Conservation (phyloP, 2,888 invertebrate species). For the Aethes cnicana region DNA sequence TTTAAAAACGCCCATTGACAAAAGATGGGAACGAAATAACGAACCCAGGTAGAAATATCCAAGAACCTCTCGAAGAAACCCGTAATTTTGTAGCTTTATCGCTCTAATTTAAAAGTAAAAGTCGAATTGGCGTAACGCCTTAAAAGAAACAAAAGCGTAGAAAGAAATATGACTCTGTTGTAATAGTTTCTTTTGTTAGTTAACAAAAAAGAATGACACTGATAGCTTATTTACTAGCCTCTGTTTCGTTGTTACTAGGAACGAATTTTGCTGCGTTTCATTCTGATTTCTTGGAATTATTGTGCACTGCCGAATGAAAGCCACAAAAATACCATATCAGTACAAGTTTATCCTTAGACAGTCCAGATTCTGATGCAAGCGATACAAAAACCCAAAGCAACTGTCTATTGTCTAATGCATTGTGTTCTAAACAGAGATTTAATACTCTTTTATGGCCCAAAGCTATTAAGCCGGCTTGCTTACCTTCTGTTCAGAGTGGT, state of each 20-base stretch:
- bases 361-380: conserved; percentile 27
- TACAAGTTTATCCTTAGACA: background rate
- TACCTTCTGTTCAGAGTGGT: conserved; percentile 52
- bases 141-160: background rate
- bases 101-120: conserved; percentile 26
- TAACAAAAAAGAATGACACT: no score
- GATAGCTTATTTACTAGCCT: no score
- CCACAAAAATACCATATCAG: background rate
- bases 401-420: conserved; percentile 63
- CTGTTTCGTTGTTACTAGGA: no score
- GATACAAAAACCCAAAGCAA: conserved; percentile 33
- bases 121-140: conserved; percentile 11
- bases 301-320: background rate
- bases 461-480: conserved; percentile 41
- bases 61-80: conserved; percentile 6
- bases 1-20: conserved; percentile 17
- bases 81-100: conserved; percentile 15
- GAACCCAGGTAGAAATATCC: conserved; percentile 19
- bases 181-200: no score
- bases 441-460: conserved; percentile 37
- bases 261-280: no score
- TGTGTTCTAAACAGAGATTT: conserved; percentile 67
- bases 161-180: background rate
- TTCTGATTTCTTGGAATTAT: background rate
- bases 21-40: conserved; percentile 16